phyloP scores from a whole-genome alignment of 2,797 vertebrate species.

The Nannoperca australis region DNA sequence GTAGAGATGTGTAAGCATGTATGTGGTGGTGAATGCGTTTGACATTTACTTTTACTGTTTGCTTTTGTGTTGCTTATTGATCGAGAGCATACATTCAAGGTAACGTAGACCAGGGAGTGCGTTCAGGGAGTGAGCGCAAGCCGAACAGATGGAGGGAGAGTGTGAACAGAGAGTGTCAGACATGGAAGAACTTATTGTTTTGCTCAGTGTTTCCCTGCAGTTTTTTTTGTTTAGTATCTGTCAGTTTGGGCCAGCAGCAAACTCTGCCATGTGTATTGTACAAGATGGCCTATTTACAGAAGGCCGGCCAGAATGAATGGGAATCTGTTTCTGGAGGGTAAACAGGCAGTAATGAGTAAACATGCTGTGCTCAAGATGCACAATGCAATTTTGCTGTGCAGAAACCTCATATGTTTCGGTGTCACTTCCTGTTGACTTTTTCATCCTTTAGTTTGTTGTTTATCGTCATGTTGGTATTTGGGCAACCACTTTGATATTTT shows the following conservation, averaged over 20 bases:
- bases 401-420: constrained; percentile 13
- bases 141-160: constrained; percentile 50
- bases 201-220: constrained; percentile 42
- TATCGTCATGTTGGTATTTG: not conserved
- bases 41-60: constrained; percentile 29
- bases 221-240: constrained; percentile 42
- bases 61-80: not conserved
- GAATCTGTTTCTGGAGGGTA: constrained; percentile 50
- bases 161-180: constrained; percentile 45
- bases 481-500: not conserved
- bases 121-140: constrained; percentile 24
- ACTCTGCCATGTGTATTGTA: constrained; percentile 56
- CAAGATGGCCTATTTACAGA: constrained; percentile 57
- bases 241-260: constrained; percentile 53
- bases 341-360: constrained; percentile 28
- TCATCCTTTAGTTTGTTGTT: too few species aligned
- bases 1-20: constrained; percentile 44
- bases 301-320: constrained; percentile 50
- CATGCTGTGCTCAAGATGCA: constrained; percentile 23
- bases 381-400: not conserved
- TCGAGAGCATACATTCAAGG: not conserved
- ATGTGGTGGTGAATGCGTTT: constrained; percentile 3
- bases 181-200: constrained; percentile 55
- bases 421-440: not conserved
- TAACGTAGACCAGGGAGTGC: not conserved